A percentile compares a stretch with the other conserved stretches of the same genome.
These are phyloP conservation scores for Selenia dentaria DNA, from an alignment of 2,888 invertebrate genomes.

Conservation along the genomic window DNA sequence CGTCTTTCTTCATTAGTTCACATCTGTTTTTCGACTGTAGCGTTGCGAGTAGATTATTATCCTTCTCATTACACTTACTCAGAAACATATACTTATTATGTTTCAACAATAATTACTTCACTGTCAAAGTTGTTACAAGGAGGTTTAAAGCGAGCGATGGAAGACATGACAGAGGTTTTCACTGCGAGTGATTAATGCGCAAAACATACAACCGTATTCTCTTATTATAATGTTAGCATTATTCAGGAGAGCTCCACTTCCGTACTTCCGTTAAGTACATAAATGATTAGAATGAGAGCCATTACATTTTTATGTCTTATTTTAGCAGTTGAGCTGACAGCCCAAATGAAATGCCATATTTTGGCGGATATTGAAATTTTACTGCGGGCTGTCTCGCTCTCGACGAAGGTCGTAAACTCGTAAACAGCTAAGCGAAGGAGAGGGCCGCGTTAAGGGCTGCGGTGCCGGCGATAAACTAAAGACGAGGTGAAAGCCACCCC, in stretches of 20 bases:
- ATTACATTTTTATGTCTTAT: constrained; percentile 46
- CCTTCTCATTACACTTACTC: too few species aligned
- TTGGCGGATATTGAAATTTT: constrained; percentile 68
- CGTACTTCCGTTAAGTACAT: constrained; percentile 35
- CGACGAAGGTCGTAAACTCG: constrained; percentile 49
- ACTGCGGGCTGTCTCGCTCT: too few species aligned
- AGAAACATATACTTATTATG: too few species aligned
- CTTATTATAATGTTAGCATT: constrained; percentile 26
- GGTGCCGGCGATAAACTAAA: constrained; percentile 43
- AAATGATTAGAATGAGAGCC: constrained; percentile 44
- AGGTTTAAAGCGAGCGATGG: too few species aligned
- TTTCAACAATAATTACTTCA: too few species aligned
- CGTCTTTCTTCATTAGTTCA: too few species aligned
- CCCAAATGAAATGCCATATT: constrained; percentile 64
- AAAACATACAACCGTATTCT: too few species aligned
- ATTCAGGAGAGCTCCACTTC: constrained; percentile 25
- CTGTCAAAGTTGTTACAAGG: too few species aligned
- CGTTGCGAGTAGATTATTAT: too few species aligned
- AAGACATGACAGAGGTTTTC: too few species aligned
- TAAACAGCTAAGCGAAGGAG: constrained; percentile 34
- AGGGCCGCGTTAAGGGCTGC: constrained; percentile 23
- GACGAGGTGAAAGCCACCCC: constrained; percentile 40
- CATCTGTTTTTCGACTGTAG: too few species aligned
- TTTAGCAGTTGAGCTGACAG: constrained; percentile 52
- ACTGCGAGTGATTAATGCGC: too few species aligned